phyloP scores from a whole-genome alignment of 1,140 invertebrate genomes.

The Bilobella aurantiaca region DNA sequence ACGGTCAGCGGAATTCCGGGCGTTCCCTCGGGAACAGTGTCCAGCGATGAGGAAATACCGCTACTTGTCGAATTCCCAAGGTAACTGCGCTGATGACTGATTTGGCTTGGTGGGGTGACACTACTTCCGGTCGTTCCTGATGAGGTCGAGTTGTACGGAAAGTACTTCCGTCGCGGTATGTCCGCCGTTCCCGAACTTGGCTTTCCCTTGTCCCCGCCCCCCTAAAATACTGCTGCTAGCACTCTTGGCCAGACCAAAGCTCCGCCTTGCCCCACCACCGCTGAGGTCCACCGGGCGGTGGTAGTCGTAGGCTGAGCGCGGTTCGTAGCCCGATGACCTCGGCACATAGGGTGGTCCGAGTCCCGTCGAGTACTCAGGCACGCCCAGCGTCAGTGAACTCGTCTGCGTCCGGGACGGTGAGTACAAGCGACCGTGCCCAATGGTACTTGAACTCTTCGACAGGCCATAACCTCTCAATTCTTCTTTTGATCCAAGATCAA shows the following conservation, averaged over 20 bases:
- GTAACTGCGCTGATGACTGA: background rate
- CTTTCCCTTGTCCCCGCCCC: background rate
- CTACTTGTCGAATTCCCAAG: background rate
- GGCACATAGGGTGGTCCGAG: background rate
- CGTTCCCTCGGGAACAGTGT: background rate
- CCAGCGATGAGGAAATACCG: too few species aligned
- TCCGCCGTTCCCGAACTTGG: background rate
- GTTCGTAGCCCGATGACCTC: background rate
- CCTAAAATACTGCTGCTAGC: slow-evolving; percentile 27
- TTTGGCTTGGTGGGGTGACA: background rate
- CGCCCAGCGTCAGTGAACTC: background rate
- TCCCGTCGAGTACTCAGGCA: background rate
- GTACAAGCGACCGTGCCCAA: slow-evolving; percentile 6
- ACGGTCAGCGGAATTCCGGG: slow-evolving; percentile 23
- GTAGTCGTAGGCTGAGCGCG: background rate
- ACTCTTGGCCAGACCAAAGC: slow-evolving; percentile 31
- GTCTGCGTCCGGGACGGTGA: background rate
- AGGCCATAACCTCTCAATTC: slow-evolving; percentile 27
- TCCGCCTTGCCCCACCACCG: slow-evolving; percentile 8
- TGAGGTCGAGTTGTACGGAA: background rate
- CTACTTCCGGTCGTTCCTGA: background rate
- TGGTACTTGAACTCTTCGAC: slow-evolving; percentile 31
- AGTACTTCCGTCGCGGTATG: background rate
- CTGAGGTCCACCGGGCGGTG: background rate
- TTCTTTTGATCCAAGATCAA: background rate